These are phyloP conservation scores for Crematogaster levior DNA, from an alignment of 2,888 invertebrate genomes.

Conservation along the genomic window DNA sequence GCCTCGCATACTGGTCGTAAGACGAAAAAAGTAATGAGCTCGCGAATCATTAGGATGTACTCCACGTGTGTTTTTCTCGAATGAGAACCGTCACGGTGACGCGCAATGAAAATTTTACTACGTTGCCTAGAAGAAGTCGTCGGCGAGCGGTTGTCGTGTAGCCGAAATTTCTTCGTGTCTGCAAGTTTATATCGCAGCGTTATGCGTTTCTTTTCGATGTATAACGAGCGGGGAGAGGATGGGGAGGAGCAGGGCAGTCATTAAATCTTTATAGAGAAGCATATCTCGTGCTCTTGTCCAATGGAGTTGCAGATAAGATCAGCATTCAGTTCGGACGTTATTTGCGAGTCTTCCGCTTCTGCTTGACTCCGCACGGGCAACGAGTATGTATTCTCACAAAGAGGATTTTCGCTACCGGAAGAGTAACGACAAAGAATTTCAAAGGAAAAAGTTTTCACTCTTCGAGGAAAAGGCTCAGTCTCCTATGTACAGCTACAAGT, in stretches of 20 bases:
- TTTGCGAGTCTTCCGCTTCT: conserved; percentile 53
- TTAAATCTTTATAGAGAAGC: conserved; percentile 66
- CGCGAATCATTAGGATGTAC: conserved; percentile 1
- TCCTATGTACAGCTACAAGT: conserved; percentile 15
- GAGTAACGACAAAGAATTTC: conserved; percentile 64
- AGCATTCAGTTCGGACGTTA: conserved; percentile 33
- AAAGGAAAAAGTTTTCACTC: conserved; percentile 63
- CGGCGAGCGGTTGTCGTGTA: conserved; percentile 29
- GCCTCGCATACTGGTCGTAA: neutral
- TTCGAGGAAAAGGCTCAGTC: conserved; percentile 39
- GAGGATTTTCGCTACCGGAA: conserved; percentile 67
- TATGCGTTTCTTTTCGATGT: conserved; percentile 15
- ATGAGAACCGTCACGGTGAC: neutral
- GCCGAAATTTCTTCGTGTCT: conserved; percentile 27
- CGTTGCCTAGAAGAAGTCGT: conserved; percentile 1
- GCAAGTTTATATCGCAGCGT: conserved; percentile 19
- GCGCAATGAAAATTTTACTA: conserved; percentile 38
- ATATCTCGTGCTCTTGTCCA: conserved; percentile 40
- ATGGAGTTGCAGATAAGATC: conserved; percentile 59
- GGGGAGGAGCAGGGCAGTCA: conserved; percentile 47
- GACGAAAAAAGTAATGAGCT: conserved; percentile 28
- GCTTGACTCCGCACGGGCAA: conserved; percentile 18
- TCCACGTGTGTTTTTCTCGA: neutral
- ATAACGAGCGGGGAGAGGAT: neutral
- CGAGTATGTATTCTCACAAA: conserved; percentile 58